phyloP scores from a whole-genome alignment of 2,113 vertebrate genomes.

The Mus musculus region GRCm39 chr4:52460001-52460500 shows the following conservation, averaged over 20 bases:
- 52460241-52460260: constrained; percentile 94
- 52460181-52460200: constrained; percentile 91
- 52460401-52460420: constrained; percentile 33
- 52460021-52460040: constrained; percentile 19
- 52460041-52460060: constrained; percentile 13
- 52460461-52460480: neutral
- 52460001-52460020: neutral
- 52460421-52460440: neutral
- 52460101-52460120: neutral
- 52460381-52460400: neutral
- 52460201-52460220: constrained; percentile 93
- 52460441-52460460: neutral
- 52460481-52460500: neutral
- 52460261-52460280: constrained; percentile 96
- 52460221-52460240: constrained; percentile 90
- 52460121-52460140: constrained; percentile 52
- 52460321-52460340: neutral
- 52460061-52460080: constrained; percentile 17
- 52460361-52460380: constrained; percentile 12
- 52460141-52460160: constrained; percentile 85
- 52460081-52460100: constrained; percentile 23
- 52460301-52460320: constrained; percentile 47
- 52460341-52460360: constrained; percentile 24
- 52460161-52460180: constrained; percentile 94
- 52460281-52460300: constrained; percentile 96